Evolutionary conservation across 2,113 vertebrate genomes (phyloP).

Genomic region (Cepphus grylle): DNA sequence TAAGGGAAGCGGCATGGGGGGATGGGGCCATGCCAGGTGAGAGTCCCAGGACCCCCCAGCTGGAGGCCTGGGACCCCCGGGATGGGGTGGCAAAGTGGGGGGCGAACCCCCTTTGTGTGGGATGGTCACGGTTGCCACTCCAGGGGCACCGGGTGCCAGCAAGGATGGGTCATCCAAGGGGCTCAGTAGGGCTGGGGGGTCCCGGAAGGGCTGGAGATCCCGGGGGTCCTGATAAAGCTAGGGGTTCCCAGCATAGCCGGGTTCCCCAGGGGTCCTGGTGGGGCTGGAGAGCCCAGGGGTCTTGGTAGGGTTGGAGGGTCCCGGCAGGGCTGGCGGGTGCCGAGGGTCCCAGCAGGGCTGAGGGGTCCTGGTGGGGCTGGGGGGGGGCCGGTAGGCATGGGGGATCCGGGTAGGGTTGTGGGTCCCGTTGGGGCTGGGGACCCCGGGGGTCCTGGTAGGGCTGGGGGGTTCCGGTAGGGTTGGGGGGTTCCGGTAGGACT

Average conservation of each 20-base stretch:
- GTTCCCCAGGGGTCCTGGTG: background rate
- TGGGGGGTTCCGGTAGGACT: too few relatives aligned
- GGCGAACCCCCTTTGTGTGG: rapidly evolving
- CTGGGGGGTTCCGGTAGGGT: too few relatives aligned
- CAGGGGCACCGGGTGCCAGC: background rate
- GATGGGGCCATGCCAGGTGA: rapidly evolving
- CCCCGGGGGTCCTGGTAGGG: too few relatives aligned
- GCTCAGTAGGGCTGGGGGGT: background rate
- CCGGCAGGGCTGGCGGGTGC: background rate
- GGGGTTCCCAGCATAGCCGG: background rate
- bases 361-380: too few relatives aligned
- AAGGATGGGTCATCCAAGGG: background rate
- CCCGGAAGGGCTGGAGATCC: background rate
- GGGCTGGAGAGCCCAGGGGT: background rate
- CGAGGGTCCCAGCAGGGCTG: background rate
- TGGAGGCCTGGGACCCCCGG: background rate
- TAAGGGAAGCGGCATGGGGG: background rate
- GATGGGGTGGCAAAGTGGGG: background rate
- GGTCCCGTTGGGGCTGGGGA: background rate
- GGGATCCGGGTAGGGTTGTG: background rate
- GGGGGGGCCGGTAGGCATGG: background rate
- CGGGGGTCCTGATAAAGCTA: background rate
- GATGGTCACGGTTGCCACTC: background rate
- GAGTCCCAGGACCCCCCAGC: background rate
- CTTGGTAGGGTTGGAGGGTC: too few relatives aligned